A percentile compares a stretch with the other conserved stretches of the same genome.
phyloP scores from a whole-genome alignment of 2,797 vertebrate genomes.

The Poecilia picta region DNA sequence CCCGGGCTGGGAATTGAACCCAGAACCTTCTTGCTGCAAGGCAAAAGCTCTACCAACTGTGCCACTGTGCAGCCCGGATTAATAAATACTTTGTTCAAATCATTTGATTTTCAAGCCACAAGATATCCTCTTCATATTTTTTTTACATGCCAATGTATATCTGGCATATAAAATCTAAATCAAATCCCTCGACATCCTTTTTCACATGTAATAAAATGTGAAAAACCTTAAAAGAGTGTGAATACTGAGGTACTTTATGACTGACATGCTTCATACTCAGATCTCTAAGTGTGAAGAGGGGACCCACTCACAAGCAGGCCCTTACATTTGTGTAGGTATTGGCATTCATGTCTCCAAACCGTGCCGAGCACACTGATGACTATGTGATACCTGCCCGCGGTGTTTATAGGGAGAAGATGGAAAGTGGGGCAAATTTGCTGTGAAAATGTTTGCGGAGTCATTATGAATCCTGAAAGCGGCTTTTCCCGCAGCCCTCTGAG shows the following conservation, averaged over 20 bases:
- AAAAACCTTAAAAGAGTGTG: not conserved
- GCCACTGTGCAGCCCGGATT: not conserved
- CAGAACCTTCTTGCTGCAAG: too few relatives aligned
- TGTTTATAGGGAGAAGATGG: constrained; percentile 76
- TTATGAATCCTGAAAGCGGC: constrained; percentile 60
- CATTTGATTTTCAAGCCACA: not conserved
- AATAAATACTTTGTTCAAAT: not conserved
- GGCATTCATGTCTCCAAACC: constrained; percentile 74
- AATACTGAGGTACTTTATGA: constrained; percentile 39
- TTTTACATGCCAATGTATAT: not conserved
- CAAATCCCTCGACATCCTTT: not conserved
- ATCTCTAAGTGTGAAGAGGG: constrained; percentile 75
- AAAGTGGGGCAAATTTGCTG: constrained; percentile 69
- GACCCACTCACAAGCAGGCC: constrained; percentile 72
- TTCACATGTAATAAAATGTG: not conserved
- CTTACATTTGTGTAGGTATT: constrained; percentile 67
- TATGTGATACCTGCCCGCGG: constrained; percentile 74
- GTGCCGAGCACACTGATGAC: constrained; percentile 64
- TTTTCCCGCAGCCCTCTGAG: constrained; percentile 43
- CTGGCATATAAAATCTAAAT: not conserved
- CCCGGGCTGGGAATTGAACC: too few relatives aligned
- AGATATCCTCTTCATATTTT: too few relatives aligned
- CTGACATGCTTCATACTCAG: constrained; percentile 65
- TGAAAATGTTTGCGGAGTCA: constrained; percentile 78
- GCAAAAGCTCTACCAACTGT: too few relatives aligned